Percentiles rank a stretch among this genome's conserved stretches.
Evolutionary conservation across 1,140 invertebrate species (phyloP).

Genomic region (Heliothis virescens): DNA sequence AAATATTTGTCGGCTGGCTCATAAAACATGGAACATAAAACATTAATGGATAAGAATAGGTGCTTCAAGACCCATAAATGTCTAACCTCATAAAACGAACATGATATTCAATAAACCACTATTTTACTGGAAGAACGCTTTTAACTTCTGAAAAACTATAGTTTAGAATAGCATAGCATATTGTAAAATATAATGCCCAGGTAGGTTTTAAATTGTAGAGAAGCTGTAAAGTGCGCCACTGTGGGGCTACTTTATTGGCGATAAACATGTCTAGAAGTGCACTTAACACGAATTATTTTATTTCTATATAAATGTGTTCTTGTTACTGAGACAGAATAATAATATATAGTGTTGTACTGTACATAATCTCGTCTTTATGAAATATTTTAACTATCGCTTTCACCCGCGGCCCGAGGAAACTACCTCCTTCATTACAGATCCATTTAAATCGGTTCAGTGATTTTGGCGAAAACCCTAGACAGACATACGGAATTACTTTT

Average conservation of each 20-base stretch:
- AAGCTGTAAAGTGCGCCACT: not conserved
- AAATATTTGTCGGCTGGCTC: not conserved
- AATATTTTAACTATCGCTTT: not conserved
- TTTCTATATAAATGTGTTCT: not conserved
- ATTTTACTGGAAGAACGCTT: no score
- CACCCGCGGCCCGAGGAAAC: no score
- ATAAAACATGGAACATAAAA: not conserved
- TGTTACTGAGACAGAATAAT: not conserved
- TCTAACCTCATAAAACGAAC: no score
- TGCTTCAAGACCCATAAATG: not conserved
- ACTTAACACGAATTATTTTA: slow-evolving; percentile 31
- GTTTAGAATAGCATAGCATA: not conserved
- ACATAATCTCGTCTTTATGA: no score
- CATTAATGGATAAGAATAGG: not conserved
- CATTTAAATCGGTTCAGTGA: no score
- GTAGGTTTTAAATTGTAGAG: not conserved
- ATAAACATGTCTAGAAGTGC: slow-evolving; percentile 18
- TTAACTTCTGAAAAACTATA: no score
- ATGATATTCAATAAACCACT: no score
- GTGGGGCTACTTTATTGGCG: slow-evolving; percentile 1
- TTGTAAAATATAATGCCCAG: not conserved
- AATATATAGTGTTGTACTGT: not conserved
- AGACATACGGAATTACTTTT: no score
- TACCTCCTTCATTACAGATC: no score
- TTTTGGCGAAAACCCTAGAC: no score